Conservation (phyloP, 30 jellyfish, hydroid and myxozoan genomes). For the Pelagia noctiluca region DNA sequence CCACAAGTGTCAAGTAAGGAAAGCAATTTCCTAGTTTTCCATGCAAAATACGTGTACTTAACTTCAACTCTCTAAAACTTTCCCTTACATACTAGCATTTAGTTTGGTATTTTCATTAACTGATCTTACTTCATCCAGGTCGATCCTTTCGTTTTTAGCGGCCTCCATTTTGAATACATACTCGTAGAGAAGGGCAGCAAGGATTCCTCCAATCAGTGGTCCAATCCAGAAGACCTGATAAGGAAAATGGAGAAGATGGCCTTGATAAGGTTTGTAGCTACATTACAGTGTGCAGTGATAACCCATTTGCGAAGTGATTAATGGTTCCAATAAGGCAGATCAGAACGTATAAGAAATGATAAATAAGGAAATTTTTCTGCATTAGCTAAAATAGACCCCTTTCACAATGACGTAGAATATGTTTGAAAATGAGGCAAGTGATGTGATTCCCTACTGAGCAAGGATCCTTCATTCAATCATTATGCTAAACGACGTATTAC, state of each 20-base stretch:
- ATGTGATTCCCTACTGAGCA: background rate
- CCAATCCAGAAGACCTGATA: slow-evolving; percentile 91
- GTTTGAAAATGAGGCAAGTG: background rate
- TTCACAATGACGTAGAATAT: background rate
- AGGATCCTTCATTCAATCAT: background rate
- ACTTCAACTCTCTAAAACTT: background rate
- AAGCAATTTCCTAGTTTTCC: no score
- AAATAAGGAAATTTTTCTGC: background rate
- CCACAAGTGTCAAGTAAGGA: no score
- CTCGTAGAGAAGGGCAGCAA: slow-evolving; percentile 82
- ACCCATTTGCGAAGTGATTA: background rate
- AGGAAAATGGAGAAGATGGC: background rate
- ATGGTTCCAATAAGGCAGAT: background rate
- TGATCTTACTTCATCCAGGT: slow-evolving; percentile 46
- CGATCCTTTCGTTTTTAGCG: slow-evolving; percentile 40
- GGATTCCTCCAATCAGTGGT: slow-evolving; percentile 86
- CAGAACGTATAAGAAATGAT: background rate
- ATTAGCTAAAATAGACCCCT: background rate
- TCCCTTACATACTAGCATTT: slow-evolving; percentile 44
- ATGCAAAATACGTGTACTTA: background rate
- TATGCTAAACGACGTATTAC: no score
- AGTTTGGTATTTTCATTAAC: slow-evolving; percentile 60
- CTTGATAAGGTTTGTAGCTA: background rate
- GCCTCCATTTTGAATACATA: slow-evolving; percentile 77
- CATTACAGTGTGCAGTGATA: background rate